phyloP scores from a whole-genome alignment of 2,888 invertebrate species.

The Malachius bipustulatus region DNA sequence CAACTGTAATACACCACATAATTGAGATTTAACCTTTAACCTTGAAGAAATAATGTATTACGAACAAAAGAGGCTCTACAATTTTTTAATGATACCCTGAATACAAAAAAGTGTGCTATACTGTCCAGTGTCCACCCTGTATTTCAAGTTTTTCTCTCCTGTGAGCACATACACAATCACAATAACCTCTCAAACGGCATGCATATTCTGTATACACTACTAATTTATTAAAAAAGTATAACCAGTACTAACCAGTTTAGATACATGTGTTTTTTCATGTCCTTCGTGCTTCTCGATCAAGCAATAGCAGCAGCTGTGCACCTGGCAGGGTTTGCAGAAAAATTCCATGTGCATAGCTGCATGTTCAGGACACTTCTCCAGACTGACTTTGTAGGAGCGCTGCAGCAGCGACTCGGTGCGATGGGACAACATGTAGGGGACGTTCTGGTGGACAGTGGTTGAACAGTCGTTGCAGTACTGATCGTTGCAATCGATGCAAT shows the following conservation, averaged over 20 bases:
- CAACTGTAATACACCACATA: too few relatives aligned
- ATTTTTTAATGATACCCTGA: too few relatives aligned
- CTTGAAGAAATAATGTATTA: too few relatives aligned
- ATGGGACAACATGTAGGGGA: conserved; percentile 25
- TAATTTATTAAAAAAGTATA: conserved; percentile 10
- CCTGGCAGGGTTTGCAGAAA: conserved; percentile 31
- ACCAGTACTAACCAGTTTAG: conserved; percentile 30
- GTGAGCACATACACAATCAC: too few relatives aligned
- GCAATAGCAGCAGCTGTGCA: conserved; percentile 32
- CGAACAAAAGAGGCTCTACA: too few relatives aligned
- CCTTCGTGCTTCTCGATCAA: conserved; percentile 28
- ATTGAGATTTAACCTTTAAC: too few relatives aligned
- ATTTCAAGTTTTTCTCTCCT: too few relatives aligned
- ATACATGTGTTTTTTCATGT: conserved; percentile 25
- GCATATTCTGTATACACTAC: too few relatives aligned
- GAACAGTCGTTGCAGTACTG: conserved; percentile 21
- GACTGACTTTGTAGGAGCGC: not conserved
- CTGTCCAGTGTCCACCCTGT: too few relatives aligned
- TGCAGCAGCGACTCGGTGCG: conserved; percentile 13
- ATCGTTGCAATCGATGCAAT: conserved; percentile 22
- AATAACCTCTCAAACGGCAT: too few relatives aligned
- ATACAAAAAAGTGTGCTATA: too few relatives aligned
- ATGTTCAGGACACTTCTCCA: conserved; percentile 18
- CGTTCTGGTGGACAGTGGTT: conserved; percentile 26
- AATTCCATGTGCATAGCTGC: conserved; percentile 24